Percentiles rank a stretch among this genome's conserved stretches.
phyloP scores from a whole-genome alignment of 2,797 vertebrate species.

The Diceros bicornis region DNA sequence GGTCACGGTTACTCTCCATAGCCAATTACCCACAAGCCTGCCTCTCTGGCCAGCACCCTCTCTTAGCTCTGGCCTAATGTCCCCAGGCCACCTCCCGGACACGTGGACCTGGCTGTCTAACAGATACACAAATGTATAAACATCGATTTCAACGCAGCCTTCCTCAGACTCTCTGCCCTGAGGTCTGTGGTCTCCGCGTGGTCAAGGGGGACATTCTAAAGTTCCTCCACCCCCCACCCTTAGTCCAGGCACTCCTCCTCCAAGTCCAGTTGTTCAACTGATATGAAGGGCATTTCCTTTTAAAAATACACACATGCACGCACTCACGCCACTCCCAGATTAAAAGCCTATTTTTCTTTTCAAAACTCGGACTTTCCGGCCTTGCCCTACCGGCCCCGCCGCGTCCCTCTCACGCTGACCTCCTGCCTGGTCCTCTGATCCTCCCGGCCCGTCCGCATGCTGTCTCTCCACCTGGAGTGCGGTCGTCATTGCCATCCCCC shows the following conservation, averaged over 20 bases:
- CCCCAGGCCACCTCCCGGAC: no score
- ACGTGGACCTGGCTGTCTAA: rapidly evolving
- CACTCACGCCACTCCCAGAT: neutral
- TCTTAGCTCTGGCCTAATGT: neutral
- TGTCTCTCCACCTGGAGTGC: rapidly evolving
- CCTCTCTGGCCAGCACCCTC: no score
- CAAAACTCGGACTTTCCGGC: no score
- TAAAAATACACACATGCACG: neutral
- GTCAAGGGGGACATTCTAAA: neutral
- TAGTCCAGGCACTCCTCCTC: neutral
- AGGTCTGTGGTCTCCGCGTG: neutral
- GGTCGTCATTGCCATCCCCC: rapidly evolving
- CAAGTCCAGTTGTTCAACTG: neutral
- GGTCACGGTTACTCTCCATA: no score
- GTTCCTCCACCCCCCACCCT: neutral
- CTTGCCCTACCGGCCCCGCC: neutral
- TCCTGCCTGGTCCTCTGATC: neutral
- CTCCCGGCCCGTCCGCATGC: no score
- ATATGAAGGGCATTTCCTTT: neutral
- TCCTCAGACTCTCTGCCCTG: rapidly evolving
- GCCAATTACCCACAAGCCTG: no score
- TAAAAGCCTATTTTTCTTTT: neutral
- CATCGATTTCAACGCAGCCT: neutral
- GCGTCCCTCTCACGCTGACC: no score
- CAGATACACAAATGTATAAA: neutral